Percentiles rank a stretch among this genome's conserved stretches.
Conservation (phyloP, 2,113 vertebrate species). For the Peromyscus californicus region DNA sequence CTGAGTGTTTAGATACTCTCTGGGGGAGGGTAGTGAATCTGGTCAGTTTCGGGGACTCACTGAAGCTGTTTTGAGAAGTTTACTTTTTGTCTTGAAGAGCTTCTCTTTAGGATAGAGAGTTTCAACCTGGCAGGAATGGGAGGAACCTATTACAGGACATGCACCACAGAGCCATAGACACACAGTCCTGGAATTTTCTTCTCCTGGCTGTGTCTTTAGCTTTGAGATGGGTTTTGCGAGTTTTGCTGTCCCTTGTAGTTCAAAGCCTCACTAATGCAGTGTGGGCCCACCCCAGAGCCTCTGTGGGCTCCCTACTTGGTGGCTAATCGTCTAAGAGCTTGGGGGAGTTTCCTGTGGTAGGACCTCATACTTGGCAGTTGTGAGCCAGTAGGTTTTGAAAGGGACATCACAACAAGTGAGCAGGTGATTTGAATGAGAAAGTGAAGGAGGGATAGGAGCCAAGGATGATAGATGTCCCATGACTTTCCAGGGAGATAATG, state of each 20-base stretch:
- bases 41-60: not conserved
- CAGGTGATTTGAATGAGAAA: not conserved
- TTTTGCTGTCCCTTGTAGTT: not conserved
- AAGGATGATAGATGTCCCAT: not conserved
- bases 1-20: not conserved
- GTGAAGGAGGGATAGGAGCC: not conserved
- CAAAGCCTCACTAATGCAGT: not conserved
- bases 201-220: conserved; percentile 3
- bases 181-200: not conserved
- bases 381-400: not conserved
- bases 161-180: conserved; percentile 46
- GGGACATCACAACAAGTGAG: not conserved
- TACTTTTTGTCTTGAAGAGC: not conserved
- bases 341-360: not conserved
- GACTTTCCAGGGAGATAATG: not conserved
- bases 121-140: not conserved
- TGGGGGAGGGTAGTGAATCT: not conserved
- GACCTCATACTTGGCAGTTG: fast-evolving
- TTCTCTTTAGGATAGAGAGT: not conserved
- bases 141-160: not conserved
- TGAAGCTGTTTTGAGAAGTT: not conserved
- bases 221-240: not conserved
- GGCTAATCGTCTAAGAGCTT: not conserved
- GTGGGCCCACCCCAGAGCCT: not conserved
- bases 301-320: not conserved